phyloP scores from a whole-genome alignment of 1,140 invertebrate species.

The Neodiprion pinetum region DNA sequence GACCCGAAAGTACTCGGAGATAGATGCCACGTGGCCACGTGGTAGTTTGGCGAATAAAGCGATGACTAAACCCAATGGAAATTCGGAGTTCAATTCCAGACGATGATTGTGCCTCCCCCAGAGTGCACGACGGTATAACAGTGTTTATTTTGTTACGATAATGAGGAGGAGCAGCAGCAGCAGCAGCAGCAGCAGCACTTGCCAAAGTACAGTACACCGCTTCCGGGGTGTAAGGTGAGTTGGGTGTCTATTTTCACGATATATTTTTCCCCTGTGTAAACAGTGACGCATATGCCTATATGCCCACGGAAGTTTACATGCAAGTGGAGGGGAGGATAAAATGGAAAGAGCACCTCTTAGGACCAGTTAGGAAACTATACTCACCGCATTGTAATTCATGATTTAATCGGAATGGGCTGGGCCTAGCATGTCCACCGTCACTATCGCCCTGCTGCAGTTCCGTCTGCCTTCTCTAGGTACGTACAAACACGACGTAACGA shows the following conservation, averaged over 20 bases:
- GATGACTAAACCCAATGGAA: not conserved
- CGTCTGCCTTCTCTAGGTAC: not conserved
- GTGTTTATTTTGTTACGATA: not conserved
- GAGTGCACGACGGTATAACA: not conserved
- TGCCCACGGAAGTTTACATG: not conserved
- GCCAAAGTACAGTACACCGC: not conserved
- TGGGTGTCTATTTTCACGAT: too few species aligned
- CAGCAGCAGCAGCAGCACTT: not conserved
- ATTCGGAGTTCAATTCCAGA: not conserved
- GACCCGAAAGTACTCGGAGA: not conserved
- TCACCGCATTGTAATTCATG: constrained; percentile 1
- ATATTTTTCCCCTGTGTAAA: not conserved
- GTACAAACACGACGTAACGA: not conserved
- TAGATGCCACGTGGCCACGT: not conserved
- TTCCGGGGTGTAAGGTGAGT: not conserved
- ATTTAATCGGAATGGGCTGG: constrained; percentile 1
- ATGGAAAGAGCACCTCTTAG: not conserved
- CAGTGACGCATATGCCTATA: not conserved
- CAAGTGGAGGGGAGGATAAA: not conserved
- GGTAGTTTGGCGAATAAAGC: not conserved
- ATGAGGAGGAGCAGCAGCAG: not conserved
- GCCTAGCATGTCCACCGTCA: not conserved
- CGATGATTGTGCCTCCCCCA: not conserved
- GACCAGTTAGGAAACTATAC: not conserved
- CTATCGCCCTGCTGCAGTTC: not conserved